These are phyloP conservation scores for Euwallacea similis DNA, from an alignment of 1,140 invertebrate genomes.

Conservation along the genomic window DNA sequence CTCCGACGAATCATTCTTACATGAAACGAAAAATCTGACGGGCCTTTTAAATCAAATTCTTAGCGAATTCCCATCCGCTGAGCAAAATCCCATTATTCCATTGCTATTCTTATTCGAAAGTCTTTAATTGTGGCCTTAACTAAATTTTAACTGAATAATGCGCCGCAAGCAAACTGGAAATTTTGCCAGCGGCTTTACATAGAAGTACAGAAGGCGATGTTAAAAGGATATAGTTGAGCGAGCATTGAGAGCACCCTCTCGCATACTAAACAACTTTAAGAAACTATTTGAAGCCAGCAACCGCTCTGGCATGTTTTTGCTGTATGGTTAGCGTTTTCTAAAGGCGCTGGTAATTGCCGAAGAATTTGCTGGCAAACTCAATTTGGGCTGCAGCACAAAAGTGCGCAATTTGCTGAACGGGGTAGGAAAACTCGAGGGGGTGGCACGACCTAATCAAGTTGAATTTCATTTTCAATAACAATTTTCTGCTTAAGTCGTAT, in stretches of 20 bases:
- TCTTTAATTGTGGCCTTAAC: constrained; percentile 27
- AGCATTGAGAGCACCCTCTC: constrained; percentile 25
- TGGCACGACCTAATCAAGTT: no score
- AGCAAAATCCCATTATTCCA: constrained; percentile 14
- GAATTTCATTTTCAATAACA: no score
- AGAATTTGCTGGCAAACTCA: constrained; percentile 38
- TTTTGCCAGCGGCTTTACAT: constrained; percentile 29
- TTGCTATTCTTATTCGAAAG: constrained; percentile 13
- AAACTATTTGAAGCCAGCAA: constrained; percentile 26
- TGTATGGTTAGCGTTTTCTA: constrained; percentile 36
- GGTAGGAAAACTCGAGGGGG: constrained; percentile 21
- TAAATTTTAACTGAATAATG: constrained; percentile 34
- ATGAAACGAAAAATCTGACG: background rate
- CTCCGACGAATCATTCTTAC: no score
- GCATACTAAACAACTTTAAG: constrained; percentile 37
- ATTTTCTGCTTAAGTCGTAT: no score
- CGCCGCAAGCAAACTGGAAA: constrained; percentile 29
- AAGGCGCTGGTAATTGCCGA: constrained; percentile 36
- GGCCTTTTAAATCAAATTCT: background rate
- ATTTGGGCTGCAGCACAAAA: constrained; percentile 37
- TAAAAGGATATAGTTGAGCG: constrained; percentile 32
- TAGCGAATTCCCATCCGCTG: constrained; percentile 1
- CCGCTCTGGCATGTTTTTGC: constrained; percentile 23
- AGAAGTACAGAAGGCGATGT: constrained; percentile 29
- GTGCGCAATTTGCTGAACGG: constrained; percentile 29